Evolutionary conservation across 2,113 vertebrate genomes (phyloP).

Genomic region (Phoenicopterus ruber): DNA sequence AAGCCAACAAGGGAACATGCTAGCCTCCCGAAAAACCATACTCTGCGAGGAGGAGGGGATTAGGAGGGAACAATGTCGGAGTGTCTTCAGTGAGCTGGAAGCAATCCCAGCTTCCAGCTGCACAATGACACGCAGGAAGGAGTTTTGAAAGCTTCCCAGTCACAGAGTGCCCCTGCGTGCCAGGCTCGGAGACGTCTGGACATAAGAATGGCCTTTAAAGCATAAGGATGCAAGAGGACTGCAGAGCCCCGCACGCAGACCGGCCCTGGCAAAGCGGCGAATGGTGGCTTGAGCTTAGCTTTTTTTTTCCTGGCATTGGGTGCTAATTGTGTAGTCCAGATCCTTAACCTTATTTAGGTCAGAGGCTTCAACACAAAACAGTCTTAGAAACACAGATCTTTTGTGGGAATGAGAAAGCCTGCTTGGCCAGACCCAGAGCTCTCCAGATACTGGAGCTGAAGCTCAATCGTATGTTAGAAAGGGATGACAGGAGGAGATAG

Average conservation of each 20-base stretch:
- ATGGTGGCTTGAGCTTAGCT: neutral
- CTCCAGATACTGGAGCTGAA: neutral
- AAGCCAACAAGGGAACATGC: conserved; percentile 23
- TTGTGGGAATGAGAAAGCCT: neutral
- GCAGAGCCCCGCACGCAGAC: neutral
- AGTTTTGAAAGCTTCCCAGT: neutral
- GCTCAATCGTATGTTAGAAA: neutral
- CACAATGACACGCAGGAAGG: conserved; percentile 46
- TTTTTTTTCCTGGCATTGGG: neutral
- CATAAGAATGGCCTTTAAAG: neutral
- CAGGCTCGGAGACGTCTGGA: neutral
- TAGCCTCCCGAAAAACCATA: neutral
- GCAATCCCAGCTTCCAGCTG: conserved; percentile 25
- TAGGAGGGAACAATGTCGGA: neutral
- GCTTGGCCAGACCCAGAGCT: neutral
- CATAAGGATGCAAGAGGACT: neutral
- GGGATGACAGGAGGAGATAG: neutral
- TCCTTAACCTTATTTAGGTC: conserved; percentile 52
- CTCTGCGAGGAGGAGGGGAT: neutral
- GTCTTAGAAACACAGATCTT: neutral
- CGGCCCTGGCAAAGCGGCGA: neutral
- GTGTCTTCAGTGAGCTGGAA: conserved; percentile 52
- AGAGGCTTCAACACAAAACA: conserved; percentile 8
- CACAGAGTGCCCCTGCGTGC: neutral
- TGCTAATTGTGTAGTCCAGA: neutral